Base-by-base conservation (phyloP, 2,797 vertebrate species). In the Smutsia temminckii region DNA sequence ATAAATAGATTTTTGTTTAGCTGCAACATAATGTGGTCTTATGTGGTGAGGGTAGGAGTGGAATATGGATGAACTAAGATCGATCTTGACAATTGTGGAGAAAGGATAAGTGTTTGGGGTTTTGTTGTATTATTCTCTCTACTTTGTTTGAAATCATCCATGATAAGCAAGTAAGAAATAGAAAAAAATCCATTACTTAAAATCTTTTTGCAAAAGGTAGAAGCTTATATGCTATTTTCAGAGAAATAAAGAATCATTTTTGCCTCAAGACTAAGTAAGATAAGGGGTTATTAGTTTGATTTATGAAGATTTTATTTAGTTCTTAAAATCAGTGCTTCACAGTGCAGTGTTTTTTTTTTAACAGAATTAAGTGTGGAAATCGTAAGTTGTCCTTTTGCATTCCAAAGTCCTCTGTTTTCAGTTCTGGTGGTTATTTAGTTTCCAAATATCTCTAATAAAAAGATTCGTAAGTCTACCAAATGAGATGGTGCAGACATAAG, bases 181-280 rank as follows among this genome's bases (percentile, higher is more conserved):
- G 16, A 4, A 88, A 89, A 79, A 84, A 80, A 17, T 55, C 37
- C 3, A 34, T 85, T 68, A 81, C 29, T 74, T 95, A 51, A 81
- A 93, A 93, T 1, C 34, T 80, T 80, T 85, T 63, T 32, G 37
- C 64, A 55, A 90, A 77, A 88, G 46, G 42, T 42, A 80, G 25
- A 63, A 32, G 11, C 17, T 80, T 81, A 29, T 55, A 3, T 94
- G 29, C 68, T 88, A 11, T 74, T 88, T 80, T 75, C 32, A 29
- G 17, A 72, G 51, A 89, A 96, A 91, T 80, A 80, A 17, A 53
- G 63, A 63, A 89, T 92, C 46, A 55, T 59, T 68, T 86, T 91
- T 93, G 23, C 66, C 27, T 27, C 85, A 37, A 69, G 17, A 17
- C 51, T 80, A 83, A 88, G 86, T 80, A 83, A 88, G 86, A 69